These are phyloP conservation scores for Leguminivora glycinivorella DNA, from an alignment of 1,140 invertebrate species.

Conservation along the genomic window DNA sequence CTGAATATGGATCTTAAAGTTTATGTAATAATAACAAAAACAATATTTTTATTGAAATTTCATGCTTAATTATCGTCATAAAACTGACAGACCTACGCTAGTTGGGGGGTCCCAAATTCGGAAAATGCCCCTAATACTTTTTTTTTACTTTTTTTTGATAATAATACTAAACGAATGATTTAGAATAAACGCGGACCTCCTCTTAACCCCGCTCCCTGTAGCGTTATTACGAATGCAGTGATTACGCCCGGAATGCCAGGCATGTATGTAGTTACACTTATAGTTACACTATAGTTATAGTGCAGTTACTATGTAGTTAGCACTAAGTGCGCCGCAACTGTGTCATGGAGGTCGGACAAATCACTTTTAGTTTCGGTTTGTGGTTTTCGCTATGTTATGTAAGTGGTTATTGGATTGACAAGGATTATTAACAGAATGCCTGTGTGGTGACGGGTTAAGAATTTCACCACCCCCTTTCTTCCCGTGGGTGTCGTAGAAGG, in stretches of 20 bases:
- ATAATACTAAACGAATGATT: not conserved
- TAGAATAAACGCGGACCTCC: not conserved
- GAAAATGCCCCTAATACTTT: no score
- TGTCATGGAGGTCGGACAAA: conserved; percentile 17
- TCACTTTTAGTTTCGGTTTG: conserved; percentile 26
- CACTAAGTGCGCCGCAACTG: conserved; percentile 3
- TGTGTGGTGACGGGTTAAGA: no score
- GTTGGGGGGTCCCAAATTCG: no score
- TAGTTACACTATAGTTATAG: not conserved
- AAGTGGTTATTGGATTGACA: no score
- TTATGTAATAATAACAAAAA: no score
- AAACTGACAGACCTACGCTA: no score
- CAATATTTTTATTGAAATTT: no score
- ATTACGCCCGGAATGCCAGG: conserved; percentile 19
- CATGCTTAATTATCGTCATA: no score
- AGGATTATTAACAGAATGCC: no score
- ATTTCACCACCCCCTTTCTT: no score
- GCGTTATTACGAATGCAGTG: conserved; percentile 22
- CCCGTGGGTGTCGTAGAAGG: no score
- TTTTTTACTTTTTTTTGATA: not conserved
- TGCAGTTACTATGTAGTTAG: not conserved
- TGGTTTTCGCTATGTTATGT: not conserved
- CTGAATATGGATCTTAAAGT: no score
- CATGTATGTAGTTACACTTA: conserved; percentile 26
- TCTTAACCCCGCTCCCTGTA: conserved; percentile 8